Base-by-base conservation (phyloP, 2,888 invertebrate species). In the Dusona sp. region DNA sequence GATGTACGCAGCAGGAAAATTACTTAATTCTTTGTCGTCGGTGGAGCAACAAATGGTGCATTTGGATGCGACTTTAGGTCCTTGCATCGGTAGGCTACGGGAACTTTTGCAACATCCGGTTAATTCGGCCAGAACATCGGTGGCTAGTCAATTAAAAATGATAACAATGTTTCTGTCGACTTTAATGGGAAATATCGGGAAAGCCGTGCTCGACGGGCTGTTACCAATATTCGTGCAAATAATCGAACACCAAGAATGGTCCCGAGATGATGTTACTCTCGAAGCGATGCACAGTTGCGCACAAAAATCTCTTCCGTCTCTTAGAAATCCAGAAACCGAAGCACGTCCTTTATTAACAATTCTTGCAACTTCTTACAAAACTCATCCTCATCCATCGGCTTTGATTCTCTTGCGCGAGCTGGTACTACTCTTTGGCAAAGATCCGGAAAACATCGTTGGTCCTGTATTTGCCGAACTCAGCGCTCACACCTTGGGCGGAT, bases 1-100 rank as follows among this genome's bases (percentile, higher is more conserved):
- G 25, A 97, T 98, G 97, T 97, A 96, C 88, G 96, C 97, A 78
- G 95, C 97, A 80, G 97, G 98, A 9, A 96, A 96, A 91, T 95
- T 97, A 7, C 94, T 98, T 89, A 97, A 97, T 84, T 95, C 97
- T 22, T 94, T 97, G 84, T 95, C 96, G 0, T 92, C 95, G 0
- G 92, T 94, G 25, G 95, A 95, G 16, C 95, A 95, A 88, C 96
- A 97, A 87, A 95, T 97, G 94, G 95, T 95, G 81, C 97, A 97
- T 92, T 94, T 98, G 85, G 96, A 97, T 90, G 95, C 95, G 2
- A 96, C 97, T 57, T 94, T 98, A 25, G 96, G 96, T 64, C 96
- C 97, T 0, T 96, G 96, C 85, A 95, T 97, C 81, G 95, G 96
- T 75, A 96, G 96, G 91, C 93, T 97, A 22, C 95, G 96, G 85